phyloP scores from a whole-genome alignment of 2,797 vertebrate species.

The Mycteria americana region DNA sequence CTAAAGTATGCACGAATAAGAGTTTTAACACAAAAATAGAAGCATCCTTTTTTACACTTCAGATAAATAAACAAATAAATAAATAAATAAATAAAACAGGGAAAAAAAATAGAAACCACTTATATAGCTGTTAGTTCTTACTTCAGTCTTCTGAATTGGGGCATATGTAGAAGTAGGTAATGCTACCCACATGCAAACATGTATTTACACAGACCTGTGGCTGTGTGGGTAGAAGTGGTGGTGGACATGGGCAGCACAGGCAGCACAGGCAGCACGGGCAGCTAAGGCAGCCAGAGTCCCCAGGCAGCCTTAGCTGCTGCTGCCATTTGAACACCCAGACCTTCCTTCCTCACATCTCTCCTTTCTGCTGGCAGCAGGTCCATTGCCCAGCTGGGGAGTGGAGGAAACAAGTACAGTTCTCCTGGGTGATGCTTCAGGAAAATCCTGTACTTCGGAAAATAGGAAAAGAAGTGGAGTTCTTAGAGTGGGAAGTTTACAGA shows the following conservation, averaged over 20 bases:
- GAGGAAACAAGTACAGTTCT: not conserved
- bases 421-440: not conserved
- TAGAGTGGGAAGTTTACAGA: not conserved
- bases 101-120: not conserved
- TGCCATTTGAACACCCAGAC: not conserved
- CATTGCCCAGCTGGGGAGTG: not conserved
- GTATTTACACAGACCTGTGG: not conserved
- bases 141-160: not conserved
- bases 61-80: not conserved
- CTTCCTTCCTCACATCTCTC: not conserved
- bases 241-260: not conserved
- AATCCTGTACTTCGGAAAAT: not conserved
- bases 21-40: not conserved
- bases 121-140: not conserved
- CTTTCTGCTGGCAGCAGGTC: not conserved
- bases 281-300: not conserved
- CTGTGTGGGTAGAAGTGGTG: not conserved
- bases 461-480: not conserved
- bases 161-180: not conserved
- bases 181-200: not conserved
- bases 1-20: not conserved
- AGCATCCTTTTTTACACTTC: not conserved
- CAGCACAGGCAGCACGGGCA: not conserved
- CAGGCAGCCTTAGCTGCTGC: not conserved
- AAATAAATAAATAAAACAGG: not conserved